phyloP scores from a whole-genome alignment of 2,113 vertebrate species.

The Sorex araneus region DNA sequence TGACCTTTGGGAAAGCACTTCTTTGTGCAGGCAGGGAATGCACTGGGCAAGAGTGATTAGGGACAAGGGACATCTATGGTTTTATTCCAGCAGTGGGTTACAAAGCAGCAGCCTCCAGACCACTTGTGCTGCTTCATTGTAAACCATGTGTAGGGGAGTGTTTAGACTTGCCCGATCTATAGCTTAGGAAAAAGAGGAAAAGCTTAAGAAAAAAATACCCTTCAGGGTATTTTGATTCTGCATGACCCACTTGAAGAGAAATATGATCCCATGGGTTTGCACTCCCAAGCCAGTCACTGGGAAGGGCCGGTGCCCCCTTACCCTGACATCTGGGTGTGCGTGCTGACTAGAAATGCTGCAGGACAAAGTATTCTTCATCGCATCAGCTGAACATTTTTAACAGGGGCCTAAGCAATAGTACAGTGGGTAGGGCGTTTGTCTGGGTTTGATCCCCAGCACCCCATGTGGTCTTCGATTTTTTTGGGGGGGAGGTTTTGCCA shows the following conservation, averaged over 20 bases:
- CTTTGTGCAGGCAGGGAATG: constrained; percentile 56
- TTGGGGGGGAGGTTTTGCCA: too few species aligned
- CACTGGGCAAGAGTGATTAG: constrained; percentile 56
- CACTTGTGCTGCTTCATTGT: constrained; percentile 54
- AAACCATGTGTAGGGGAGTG: constrained; percentile 31
- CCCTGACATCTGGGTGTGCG: constrained; percentile 43
- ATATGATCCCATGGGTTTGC: constrained; percentile 16
- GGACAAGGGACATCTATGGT: constrained; percentile 39
- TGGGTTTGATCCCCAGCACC: too few species aligned
- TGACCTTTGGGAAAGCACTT: constrained; percentile 30
- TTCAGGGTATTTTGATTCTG: constrained; percentile 59
- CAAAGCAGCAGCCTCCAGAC: constrained; percentile 35
- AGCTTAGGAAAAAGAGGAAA: constrained; percentile 57
- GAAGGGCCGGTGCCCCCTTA: background rate
- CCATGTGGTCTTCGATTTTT: too few species aligned
- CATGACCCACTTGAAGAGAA: constrained; percentile 53
- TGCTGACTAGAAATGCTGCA: constrained; percentile 45
- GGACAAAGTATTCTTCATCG: constrained; percentile 19
- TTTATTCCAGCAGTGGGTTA: constrained; percentile 34
- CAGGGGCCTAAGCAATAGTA: too few species aligned
- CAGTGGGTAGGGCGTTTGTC: too few species aligned
- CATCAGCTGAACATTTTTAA: background rate
- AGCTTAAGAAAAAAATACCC: constrained; percentile 61
- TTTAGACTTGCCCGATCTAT: constrained; percentile 17
- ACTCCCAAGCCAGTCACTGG: constrained; percentile 16